Conservation (phyloP, 30 jellyfish, hydroid and myxozoan species). For the Nemopilema nomurai region DNA sequence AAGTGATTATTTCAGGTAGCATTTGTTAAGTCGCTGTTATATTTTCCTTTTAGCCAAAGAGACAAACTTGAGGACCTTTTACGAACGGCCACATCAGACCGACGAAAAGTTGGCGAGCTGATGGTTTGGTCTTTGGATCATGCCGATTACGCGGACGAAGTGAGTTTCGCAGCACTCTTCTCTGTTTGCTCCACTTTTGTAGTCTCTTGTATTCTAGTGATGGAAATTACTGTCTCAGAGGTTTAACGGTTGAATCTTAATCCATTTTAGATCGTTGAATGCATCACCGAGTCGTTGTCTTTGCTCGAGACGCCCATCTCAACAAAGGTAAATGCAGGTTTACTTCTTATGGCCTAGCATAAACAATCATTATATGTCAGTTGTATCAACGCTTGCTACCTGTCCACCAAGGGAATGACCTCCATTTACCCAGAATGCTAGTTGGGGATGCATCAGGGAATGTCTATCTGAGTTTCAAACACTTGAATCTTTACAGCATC, state of each 20-base stretch:
- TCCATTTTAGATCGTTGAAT: constrained; percentile 79
- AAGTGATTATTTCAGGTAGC: neutral
- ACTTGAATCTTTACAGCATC: too few relatives aligned
- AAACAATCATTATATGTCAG: too few relatives aligned
- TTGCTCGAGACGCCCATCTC: constrained; percentile 86
- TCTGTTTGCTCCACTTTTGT: too few relatives aligned
- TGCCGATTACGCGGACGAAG: constrained; percentile 94
- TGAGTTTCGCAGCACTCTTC: neutral
- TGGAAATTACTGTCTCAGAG: neutral
- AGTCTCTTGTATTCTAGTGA: neutral
- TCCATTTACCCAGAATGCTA: too few relatives aligned
- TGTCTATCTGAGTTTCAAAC: too few relatives aligned
- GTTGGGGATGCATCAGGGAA: too few relatives aligned
- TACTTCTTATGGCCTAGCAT: too few relatives aligned
- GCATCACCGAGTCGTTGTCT: constrained; percentile 92
- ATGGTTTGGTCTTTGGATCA: constrained; percentile 98
- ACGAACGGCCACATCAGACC: constrained; percentile 84
- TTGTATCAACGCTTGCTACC: too few relatives aligned
- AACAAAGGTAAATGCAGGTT: constrained; percentile 92
- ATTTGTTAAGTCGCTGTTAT: neutral
- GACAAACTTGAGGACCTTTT: constrained; percentile 86
- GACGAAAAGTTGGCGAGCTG: constrained; percentile 83
- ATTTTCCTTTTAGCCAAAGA: constrained; percentile 76
- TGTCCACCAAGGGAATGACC: too few relatives aligned
- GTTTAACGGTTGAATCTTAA: neutral